Conservation (phyloP, 2,888 invertebrate species). For the Noctua janthina region DNA sequence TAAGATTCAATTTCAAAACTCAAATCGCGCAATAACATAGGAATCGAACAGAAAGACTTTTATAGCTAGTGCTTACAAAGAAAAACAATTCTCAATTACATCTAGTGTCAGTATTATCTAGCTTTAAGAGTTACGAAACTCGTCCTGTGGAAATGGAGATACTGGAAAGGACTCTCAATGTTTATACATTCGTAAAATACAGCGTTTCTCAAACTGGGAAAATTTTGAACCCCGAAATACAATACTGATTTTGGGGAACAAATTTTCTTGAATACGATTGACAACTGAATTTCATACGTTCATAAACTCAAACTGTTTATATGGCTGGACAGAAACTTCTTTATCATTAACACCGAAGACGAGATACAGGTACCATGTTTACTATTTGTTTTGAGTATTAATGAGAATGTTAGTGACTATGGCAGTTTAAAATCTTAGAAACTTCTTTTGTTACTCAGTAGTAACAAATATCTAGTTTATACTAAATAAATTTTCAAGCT, state of each 20-base stretch:
- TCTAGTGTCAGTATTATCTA: constrained; percentile 52
- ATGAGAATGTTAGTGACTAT: no score
- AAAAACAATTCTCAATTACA: constrained; percentile 63
- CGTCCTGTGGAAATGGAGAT: constrained; percentile 51
- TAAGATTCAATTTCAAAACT: constrained; percentile 27
- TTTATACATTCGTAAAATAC: constrained; percentile 38
- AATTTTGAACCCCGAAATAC: background rate
- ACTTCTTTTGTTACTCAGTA: background rate
- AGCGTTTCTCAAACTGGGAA: constrained; percentile 24
- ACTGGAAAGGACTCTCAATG: constrained; percentile 45
- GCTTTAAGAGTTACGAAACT: constrained; percentile 61
- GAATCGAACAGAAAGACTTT: constrained; percentile 32
- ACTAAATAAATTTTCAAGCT: background rate
- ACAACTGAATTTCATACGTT: no score
- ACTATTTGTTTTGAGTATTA: no score
- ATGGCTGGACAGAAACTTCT: background rate
- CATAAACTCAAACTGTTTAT: background rate
- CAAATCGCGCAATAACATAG: constrained; percentile 14
- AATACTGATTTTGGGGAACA: background rate
- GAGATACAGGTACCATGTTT: no score
- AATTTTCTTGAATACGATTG: background rate
- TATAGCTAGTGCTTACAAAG: constrained; percentile 37
- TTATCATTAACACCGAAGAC: no score
- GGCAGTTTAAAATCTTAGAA: no score
- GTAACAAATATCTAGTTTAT: no score